These are phyloP conservation scores for Sprattus sprattus DNA, from an alignment of 2,113 vertebrate species.

Conservation along the genomic window DNA sequence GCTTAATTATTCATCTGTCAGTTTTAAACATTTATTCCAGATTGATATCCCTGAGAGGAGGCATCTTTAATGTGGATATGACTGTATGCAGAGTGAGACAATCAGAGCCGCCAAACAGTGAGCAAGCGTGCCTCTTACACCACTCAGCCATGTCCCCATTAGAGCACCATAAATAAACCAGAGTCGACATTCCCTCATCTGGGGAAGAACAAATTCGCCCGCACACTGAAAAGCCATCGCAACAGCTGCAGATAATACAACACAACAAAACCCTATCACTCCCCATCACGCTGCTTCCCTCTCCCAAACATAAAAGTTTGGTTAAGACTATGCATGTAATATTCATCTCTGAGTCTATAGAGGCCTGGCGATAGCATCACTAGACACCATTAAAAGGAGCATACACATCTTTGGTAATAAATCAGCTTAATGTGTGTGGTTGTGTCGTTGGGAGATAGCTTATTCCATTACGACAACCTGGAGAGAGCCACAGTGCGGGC, in stretches of 20 bases:
- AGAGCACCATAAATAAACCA: slow-evolving; percentile 24
- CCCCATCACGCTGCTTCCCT: background rate
- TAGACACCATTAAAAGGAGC: slow-evolving; percentile 3
- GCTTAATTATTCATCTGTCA: slow-evolving; percentile 55
- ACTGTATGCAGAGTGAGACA: slow-evolving; percentile 45
- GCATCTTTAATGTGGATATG: slow-evolving; percentile 47
- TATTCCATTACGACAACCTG: background rate
- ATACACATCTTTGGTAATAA: slow-evolving; percentile 11
- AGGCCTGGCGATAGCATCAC: background rate
- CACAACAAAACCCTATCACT: slow-evolving; percentile 32
- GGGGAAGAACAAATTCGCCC: slow-evolving; percentile 17
- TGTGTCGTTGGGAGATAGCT: background rate
- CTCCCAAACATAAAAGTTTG: slow-evolving; percentile 20
- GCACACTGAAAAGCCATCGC: slow-evolving; percentile 25
- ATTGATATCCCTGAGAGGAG: slow-evolving; percentile 48
- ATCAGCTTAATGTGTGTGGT: background rate
- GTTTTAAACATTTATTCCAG: slow-evolving; percentile 51
- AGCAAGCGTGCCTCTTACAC: slow-evolving; percentile 22
- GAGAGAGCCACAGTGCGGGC: background rate
- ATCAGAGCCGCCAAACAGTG: slow-evolving; percentile 28
- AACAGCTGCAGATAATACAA: slow-evolving; percentile 15
- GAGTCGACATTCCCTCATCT: slow-evolving; percentile 14
- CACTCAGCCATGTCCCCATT: slow-evolving; percentile 32
- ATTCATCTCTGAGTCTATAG: background rate
- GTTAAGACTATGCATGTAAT: slow-evolving; percentile 9